Evolutionary conservation across 2,888 invertebrate species (phyloP).

Genomic region (Sarcophaga variegata): DNA sequence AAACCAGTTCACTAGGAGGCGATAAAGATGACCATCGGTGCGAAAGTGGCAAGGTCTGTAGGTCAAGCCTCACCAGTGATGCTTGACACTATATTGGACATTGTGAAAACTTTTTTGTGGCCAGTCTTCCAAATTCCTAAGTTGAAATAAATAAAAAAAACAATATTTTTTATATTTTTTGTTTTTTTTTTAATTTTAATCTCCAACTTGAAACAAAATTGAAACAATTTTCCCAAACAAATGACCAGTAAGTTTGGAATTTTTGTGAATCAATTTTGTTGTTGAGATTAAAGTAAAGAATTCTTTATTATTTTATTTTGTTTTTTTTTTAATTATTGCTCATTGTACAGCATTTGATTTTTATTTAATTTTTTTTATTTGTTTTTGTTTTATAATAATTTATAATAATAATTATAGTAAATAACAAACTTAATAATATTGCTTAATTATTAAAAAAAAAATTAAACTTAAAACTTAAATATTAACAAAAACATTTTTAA

Average conservation of each 20-base stretch:
- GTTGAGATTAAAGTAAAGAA: slow-evolving; percentile 59
- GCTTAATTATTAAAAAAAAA: background rate
- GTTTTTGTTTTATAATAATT: slow-evolving; percentile 42
- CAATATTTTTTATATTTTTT: background rate
- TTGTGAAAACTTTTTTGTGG: too few species aligned
- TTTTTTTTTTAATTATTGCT: slow-evolving; percentile 54
- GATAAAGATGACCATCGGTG: too few species aligned
- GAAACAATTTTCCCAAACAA: slow-evolving; percentile 39
- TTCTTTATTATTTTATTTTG: slow-evolving; percentile 28
- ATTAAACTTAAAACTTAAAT: slow-evolving; percentile 17
- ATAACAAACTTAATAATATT: slow-evolving; percentile 54
- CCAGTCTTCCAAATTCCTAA: background rate
- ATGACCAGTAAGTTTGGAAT: slow-evolving; percentile 56
- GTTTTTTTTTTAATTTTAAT: slow-evolving; percentile 59
- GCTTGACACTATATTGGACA: too few species aligned
- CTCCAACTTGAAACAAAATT: slow-evolving; percentile 61
- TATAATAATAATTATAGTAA: slow-evolving; percentile 55
- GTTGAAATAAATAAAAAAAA: slow-evolving; percentile 16
- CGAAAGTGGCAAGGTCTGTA: too few species aligned
- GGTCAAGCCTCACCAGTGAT: too few species aligned
- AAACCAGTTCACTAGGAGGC: too few species aligned
- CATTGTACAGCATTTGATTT: slow-evolving; percentile 65
- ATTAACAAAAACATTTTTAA: slow-evolving; percentile 15
- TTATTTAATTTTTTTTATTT: slow-evolving; percentile 8
- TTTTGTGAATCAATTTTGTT: slow-evolving; percentile 56